phyloP scores from a whole-genome alignment of 2,888 invertebrate genomes.

The Tachina fera region DNA sequence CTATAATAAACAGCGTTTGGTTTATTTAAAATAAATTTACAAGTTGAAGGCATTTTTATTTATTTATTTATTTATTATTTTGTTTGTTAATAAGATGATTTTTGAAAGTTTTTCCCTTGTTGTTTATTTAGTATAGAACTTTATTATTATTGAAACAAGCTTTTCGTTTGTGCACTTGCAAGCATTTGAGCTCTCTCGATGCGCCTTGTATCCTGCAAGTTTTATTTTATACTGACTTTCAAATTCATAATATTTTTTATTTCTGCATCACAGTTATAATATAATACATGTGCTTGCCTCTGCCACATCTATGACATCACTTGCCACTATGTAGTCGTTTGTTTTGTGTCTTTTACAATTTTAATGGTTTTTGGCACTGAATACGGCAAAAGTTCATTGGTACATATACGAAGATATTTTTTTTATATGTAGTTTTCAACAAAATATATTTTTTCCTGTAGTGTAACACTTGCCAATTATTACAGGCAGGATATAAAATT shows the following conservation, averaged over 20 bases:
- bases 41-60: conserved; percentile 65
- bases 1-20: conserved; percentile 77
- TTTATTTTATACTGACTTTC: conserved; percentile 55
- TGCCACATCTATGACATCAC: conserved; percentile 54
- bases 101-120: background rate
- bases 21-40: conserved; percentile 75
- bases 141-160: conserved; percentile 7
- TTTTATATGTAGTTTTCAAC: background rate
- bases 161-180: background rate
- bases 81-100: background rate
- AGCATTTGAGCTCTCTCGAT: background rate
- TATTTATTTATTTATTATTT: conserved; percentile 2
- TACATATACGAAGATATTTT: conserved; percentile 23
- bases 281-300: conserved; percentile 18
- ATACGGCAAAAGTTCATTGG: conserved; percentile 48
- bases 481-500: conserved; percentile 30
- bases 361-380: conserved; percentile 50
- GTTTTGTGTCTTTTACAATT: conserved; percentile 10
- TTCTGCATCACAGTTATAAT: conserved; percentile 39
- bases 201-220: conserved; percentile 54
- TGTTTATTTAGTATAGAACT: conserved; percentile 51
- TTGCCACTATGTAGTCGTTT: conserved; percentile 18
- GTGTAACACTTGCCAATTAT: conserved; percentile 49
- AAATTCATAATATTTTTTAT: conserved; percentile 37
- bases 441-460: conserved; percentile 30